Base-by-base conservation (phyloP, 2,113 vertebrate genomes). In the Craseonycteris thonglongyai region DNA sequence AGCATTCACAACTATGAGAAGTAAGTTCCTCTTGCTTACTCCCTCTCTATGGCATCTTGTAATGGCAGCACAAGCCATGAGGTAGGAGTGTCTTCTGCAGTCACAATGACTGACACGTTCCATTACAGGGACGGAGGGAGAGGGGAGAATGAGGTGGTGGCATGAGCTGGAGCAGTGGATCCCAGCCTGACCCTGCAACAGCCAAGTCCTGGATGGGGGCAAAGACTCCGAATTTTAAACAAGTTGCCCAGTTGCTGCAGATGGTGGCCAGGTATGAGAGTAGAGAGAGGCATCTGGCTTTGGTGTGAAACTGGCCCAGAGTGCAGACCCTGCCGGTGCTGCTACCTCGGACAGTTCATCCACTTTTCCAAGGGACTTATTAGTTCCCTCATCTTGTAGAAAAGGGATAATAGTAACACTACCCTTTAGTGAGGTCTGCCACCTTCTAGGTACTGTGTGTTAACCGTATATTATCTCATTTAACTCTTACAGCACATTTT, bases 401-500 rank as follows among this genome's bases (percentile, higher is more conserved):
- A 88, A n/a, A 35, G 7, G n/a, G 14, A 3, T 61, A 21, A 6
- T 42, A 80, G 30, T 2, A 56, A 35, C 6, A 16, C 26, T 58
- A 30, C 33, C 4, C 9, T 75, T 65, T 26, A 21, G 9, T 54
- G 47, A 38, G 24, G 19, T 8, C 42, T 58, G 19, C 18, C 4
- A 38, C 7, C 21, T 69, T 88, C 15, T n/a, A 54, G 38, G 40
- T 35, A 28, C 51, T 69, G 4, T 51, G 22, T 75, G 28, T 72
- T 45, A 28, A 19, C 56, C 7, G 1, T 15, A 21, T 22, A 22
- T 75, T 90, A 42, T n/a, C 49, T n/a, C 49, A 78, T 56, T 91
- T 88, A 91, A 66, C 63, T 79, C 78, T 90, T 40, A 78, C 6
- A 81, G 42, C 5, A 38, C 61, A 85, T 61, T 81, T 65, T 86